These are phyloP conservation scores for Aquatica leii DNA, from an alignment of 2,888 invertebrate species.

Conservation along the genomic window DNA sequence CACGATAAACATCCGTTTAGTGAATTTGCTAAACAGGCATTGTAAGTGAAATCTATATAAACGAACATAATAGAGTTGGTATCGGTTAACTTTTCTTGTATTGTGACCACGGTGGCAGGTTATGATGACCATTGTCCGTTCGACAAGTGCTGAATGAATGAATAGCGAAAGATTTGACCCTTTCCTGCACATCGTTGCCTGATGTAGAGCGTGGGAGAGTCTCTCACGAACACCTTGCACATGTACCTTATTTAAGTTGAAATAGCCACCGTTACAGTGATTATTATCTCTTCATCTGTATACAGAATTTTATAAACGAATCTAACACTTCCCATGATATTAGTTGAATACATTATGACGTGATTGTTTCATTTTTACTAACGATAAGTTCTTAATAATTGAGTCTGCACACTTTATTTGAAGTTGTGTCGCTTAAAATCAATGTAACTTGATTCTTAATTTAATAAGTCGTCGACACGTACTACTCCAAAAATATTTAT, in stretches of 20 bases:
- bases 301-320: conserved; percentile 23
- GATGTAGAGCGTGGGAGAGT: conserved; percentile 65
- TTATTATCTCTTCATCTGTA: conserved; percentile 24
- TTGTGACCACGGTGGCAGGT: conserved; percentile 37
- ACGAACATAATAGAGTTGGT: conserved; percentile 40
- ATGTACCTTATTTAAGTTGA: conserved; percentile 30
- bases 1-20: background rate
- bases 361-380: too few relatives aligned
- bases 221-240: conserved; percentile 58
- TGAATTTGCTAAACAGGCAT: background rate
- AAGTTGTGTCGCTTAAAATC: too few relatives aligned
- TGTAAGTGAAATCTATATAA: conserved; percentile 27
- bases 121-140: conserved; percentile 47
- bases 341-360: conserved; percentile 23
- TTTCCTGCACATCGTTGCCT: conserved; percentile 51
- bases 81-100: conserved; percentile 30
- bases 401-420: too few relatives aligned
- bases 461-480: too few relatives aligned
- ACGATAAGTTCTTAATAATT: too few relatives aligned
- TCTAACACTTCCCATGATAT: conserved; percentile 29
- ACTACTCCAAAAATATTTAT: too few relatives aligned
- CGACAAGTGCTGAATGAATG: conserved; percentile 40
- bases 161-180: conserved; percentile 43
- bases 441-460: too few relatives aligned
- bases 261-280: conserved; percentile 42